phyloP scores from a whole-genome alignment of 1,140 invertebrate species.

The Scaptomyza pallida region DNA sequence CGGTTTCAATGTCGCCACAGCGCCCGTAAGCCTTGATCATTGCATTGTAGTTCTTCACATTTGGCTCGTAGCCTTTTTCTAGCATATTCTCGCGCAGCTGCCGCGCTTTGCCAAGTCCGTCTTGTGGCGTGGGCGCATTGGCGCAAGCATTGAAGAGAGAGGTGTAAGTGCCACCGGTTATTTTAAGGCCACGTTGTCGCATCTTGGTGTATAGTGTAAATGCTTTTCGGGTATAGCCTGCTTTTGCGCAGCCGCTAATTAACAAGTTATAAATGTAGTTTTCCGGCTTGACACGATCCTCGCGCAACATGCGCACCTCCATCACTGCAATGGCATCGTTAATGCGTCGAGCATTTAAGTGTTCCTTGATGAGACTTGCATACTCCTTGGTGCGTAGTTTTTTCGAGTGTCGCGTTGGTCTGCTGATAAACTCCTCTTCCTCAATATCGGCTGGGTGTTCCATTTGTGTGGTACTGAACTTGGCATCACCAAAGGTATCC shows the following conservation, averaged over 20 bases:
- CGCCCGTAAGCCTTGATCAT: slow-evolving; percentile 96
- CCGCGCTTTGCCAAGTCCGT: slow-evolving; percentile 88
- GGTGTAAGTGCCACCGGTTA: slow-evolving; percentile 90
- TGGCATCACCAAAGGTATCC: slow-evolving; percentile 55
- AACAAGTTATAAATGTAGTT: slow-evolving; percentile 92
- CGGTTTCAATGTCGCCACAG: slow-evolving; percentile 90
- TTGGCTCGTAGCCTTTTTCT: slow-evolving; percentile 88
- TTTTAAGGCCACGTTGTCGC: slow-evolving; percentile 89
- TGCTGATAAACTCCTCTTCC: slow-evolving; percentile 85
- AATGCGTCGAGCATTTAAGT: slow-evolving; percentile 87
- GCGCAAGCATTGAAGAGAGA: slow-evolving; percentile 95
- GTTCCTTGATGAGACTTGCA: slow-evolving; percentile 88
- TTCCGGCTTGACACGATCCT: slow-evolving; percentile 91
- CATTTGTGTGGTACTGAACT: neutral
- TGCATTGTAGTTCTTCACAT: slow-evolving; percentile 92
- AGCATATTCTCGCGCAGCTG: slow-evolving; percentile 88
- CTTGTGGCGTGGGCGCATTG: slow-evolving; percentile 88
- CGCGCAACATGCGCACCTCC: slow-evolving; percentile 89
- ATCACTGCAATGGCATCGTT: slow-evolving; percentile 91
- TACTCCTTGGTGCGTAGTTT: slow-evolving; percentile 87
- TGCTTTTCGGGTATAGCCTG: slow-evolving; percentile 93
- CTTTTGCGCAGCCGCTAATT: slow-evolving; percentile 90
- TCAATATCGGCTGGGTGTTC: slow-evolving; percentile 84
- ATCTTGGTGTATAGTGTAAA: slow-evolving; percentile 93
- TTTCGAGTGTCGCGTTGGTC: slow-evolving; percentile 83